Conservation (phyloP, 2,797 vertebrate genomes). For the Silurus aristotelis region DNA sequence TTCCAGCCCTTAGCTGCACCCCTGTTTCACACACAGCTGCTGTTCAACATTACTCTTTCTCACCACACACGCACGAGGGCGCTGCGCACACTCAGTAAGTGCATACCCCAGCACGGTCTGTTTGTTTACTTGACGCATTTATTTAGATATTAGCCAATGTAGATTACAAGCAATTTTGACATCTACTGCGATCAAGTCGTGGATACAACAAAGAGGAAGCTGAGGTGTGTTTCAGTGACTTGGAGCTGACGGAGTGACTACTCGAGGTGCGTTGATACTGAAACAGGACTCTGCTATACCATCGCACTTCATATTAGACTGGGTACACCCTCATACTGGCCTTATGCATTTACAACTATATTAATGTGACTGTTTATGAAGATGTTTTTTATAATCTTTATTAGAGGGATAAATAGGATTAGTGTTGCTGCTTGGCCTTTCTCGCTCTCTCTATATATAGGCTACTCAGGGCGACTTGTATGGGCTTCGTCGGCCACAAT, state of each 20-base stretch:
- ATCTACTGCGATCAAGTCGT: not conserved
- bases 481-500: not conserved
- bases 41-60: not conserved
- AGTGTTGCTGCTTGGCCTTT: not conserved
- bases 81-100: not conserved
- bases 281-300: not conserved
- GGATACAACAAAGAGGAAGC: not conserved
- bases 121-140: constrained; percentile 38
- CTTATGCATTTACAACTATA: not conserved
- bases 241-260: not conserved
- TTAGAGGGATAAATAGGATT: not conserved
- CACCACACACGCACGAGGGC: not conserved
- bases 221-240: not conserved
- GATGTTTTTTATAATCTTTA: not conserved
- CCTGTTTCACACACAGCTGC: not conserved
- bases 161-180: not conserved
- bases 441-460: not conserved
- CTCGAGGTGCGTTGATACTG: constrained; percentile 1
- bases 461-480: not conserved
- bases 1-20: not conserved
- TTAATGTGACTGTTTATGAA: not conserved
- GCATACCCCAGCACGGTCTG: not conserved
- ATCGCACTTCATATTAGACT: not conserved
- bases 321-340: not conserved
- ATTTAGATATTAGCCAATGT: not conserved